Evolutionary conservation across 2,888 invertebrate species (phyloP).

Genomic region (Thymelicus lineola): DNA sequence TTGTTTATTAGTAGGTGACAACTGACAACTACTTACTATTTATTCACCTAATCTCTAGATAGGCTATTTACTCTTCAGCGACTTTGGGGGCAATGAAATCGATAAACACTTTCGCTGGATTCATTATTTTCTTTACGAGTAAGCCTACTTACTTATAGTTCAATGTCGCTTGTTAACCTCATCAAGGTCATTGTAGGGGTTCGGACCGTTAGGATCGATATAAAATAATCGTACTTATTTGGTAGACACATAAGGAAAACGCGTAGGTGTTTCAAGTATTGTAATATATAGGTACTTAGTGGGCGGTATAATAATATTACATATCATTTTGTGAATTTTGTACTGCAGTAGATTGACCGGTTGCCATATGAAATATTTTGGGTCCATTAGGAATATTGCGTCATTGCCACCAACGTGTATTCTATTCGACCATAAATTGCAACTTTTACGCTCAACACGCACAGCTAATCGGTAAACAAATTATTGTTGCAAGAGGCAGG

Average conservation of each 20-base stretch:
- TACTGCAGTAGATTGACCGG: slow-evolving; percentile 21
- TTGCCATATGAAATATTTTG: slow-evolving; percentile 41
- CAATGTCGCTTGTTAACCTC: slow-evolving; percentile 43
- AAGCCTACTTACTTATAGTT: slow-evolving; percentile 51
- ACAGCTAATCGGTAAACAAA: not conserved
- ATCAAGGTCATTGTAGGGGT: slow-evolving; percentile 53
- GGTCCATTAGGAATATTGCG: slow-evolving; percentile 39
- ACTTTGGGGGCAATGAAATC: slow-evolving; percentile 72
- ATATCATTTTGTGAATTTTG: not conserved
- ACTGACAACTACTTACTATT: too few species aligned
- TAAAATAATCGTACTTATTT: not conserved
- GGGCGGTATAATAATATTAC: slow-evolving; percentile 1
- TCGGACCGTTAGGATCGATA: slow-evolving; percentile 31
- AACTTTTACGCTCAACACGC: slow-evolving; percentile 32
- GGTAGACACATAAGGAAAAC: slow-evolving; percentile 14
- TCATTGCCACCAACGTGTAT: slow-evolving; percentile 40
- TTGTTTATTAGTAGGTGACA: not conserved
- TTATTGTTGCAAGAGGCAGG: too few species aligned
- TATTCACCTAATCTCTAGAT: not conserved
- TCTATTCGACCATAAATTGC: slow-evolving; percentile 40
- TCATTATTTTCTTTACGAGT: slow-evolving; percentile 37
- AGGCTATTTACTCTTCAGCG: slow-evolving; percentile 57
- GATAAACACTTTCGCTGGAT: slow-evolving; percentile 49
- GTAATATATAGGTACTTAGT: not conserved
- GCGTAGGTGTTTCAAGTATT: slow-evolving; percentile 4